Base-by-base conservation (phyloP, 1,140 invertebrate species). In the Drosophila gunungcola region DNA sequence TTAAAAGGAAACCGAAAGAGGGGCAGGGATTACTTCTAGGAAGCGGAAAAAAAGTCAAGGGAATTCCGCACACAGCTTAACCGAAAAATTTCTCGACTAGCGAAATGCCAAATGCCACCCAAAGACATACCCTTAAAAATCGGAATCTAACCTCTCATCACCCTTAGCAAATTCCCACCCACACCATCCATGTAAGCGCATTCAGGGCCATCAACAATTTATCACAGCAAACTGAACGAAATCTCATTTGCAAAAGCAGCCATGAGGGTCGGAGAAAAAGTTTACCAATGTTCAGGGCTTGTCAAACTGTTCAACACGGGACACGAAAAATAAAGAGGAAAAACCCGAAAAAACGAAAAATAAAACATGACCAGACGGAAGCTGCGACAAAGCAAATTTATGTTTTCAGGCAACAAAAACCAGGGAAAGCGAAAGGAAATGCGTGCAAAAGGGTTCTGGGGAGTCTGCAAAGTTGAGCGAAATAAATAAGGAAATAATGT, bases 401-500 rank as follows among this genome's bases (percentile, higher is more conserved):
- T 84, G 81, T 76, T 84, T 83, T 74, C 43, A 45, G 13, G 58
- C 70, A 54, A 74, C 48, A 76, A 73, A 52, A 69, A 51, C 27
- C 49, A 55, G 53, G 16, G 70, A 77, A 68, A 55, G 39, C 54
- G 36, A 77, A 73, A 52, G 46, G 49, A 65, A 72, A 73, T 62
- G 67, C 48, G 52, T 39, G 61, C 36, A 48, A 68, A 80, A 75
- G 74, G 63, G 73, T 75, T 76, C 65, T 76, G 34, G 27, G 43
- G 48, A 32, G 52, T 60, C 55, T 57, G 41, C 13, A 69, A 69
- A 81, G 39, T 73, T 81, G 53, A 67, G 58, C 78, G 64, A 86
- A 86, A 85, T 80, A 85, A 85, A 85, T 78, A 86, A 82, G 79
- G 78, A 88, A 82, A 82, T 82, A 80, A 76, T 78, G 78, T 78